Percentiles rank a stretch among this genome's conserved stretches.
These are phyloP conservation scores for Pseudeuparius sepicola DNA, from an alignment of 2,888 invertebrate species.

Conservation along the genomic window DNA sequence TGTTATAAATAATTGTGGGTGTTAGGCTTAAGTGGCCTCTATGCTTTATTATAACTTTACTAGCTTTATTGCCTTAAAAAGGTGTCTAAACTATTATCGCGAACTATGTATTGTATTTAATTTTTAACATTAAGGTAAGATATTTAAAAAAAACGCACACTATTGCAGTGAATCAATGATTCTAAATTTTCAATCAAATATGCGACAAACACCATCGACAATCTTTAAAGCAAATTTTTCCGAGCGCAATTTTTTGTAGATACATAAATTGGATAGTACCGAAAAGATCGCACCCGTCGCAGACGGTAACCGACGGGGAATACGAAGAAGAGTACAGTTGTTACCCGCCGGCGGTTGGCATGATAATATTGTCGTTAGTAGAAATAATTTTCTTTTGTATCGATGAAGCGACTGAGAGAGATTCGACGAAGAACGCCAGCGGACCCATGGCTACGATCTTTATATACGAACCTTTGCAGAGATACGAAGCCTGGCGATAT, in stretches of 20 bases:
- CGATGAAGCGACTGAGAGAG: conserved; percentile 30
- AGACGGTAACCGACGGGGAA: conserved; percentile 28
- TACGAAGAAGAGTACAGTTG: conserved; percentile 91
- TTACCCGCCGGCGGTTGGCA: conserved; percentile 84
- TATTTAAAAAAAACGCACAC: too few species aligned
- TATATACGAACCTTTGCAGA: conserved; percentile 80
- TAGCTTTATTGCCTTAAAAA: too few species aligned
- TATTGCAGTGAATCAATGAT: too few species aligned
- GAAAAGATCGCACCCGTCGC: conserved; percentile 18
- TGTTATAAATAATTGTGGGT: too few species aligned
- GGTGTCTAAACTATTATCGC: too few species aligned
- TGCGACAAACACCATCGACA: too few species aligned
- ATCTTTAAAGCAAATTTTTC: too few species aligned
- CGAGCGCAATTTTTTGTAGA: conserved; percentile 18
- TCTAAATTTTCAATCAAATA: too few species aligned
- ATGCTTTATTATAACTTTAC: too few species aligned
- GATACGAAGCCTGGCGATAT: conserved; percentile 88
- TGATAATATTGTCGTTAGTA: conserved; percentile 79
- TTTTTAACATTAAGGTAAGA: too few species aligned
- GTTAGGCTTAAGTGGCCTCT: too few species aligned
- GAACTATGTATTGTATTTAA: too few species aligned
- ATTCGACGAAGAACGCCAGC: conserved; percentile 43
- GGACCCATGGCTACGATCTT: conserved; percentile 53
- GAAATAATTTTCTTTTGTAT: conserved; percentile 66
- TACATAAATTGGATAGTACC: conserved; percentile 28